These are phyloP conservation scores for Goniozus legneri DNA, from an alignment of 1,140 invertebrate genomes.

Conservation along the genomic window DNA sequence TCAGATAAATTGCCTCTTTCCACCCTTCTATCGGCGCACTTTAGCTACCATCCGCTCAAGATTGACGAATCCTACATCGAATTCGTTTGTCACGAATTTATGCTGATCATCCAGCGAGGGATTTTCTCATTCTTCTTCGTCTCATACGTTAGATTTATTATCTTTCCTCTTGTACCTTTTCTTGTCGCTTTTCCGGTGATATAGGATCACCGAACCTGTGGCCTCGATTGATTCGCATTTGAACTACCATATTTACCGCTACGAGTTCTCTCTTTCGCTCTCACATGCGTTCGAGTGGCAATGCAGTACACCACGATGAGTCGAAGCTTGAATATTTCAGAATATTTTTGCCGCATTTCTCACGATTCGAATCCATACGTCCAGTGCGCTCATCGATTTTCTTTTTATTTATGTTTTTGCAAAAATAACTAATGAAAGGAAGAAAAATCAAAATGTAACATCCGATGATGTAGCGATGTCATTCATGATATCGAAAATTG, in stretches of 20 bases:
- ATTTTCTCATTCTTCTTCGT: background rate
- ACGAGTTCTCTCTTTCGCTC: background rate
- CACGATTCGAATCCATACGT: no score
- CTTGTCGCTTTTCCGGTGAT: background rate
- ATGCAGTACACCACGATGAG: conserved; percentile 5
- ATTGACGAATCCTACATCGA: background rate
- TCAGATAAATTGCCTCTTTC: conserved; percentile 16
- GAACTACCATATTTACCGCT: conserved; percentile 15
- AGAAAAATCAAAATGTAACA: no score
- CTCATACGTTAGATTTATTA: no score
- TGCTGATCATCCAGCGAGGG: conserved; percentile 8
- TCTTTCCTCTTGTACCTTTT: background rate
- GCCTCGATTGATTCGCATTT: conserved; percentile 26
- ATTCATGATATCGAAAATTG: no score
- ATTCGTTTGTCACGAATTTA: conserved; percentile 8
- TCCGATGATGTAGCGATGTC: no score
- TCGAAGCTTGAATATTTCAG: conserved; percentile 30
- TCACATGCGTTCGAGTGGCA: background rate
- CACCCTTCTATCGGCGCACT: no score
- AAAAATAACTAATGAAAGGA: no score
- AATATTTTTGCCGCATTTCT: conserved; percentile 31
- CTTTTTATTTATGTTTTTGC: no score
- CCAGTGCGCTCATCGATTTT: no score
- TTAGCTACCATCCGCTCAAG: no score
- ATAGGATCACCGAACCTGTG: no score